These are phyloP conservation scores for Cygnus atratus DNA, from an alignment of 2,113 vertebrate species.

Conservation along the genomic window DNA sequence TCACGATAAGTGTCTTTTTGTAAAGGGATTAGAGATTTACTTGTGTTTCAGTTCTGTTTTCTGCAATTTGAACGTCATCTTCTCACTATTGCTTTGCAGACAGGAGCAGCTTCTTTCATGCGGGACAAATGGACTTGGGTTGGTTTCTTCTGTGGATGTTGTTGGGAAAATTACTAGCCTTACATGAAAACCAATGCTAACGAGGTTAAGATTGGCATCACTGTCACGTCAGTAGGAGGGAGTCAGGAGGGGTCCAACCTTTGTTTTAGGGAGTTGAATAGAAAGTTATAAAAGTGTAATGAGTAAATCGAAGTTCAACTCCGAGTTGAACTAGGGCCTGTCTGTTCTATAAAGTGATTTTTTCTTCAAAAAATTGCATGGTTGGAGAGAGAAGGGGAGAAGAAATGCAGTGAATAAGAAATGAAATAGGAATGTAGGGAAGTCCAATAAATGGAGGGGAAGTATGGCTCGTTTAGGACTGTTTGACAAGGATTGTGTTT, in stretches of 20 bases:
- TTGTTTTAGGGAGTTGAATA: neutral
- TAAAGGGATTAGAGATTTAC: neutral
- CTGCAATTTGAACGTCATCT: neutral
- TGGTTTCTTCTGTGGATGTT: neutral
- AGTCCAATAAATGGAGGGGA: neutral
- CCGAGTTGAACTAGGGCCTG: neutral
- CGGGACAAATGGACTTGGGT: neutral
- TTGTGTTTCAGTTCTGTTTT: neutral
- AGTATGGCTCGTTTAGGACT: neutral
- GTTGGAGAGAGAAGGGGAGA: neutral
- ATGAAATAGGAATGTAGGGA: neutral
- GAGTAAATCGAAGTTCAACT: neutral
- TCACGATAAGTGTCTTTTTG: neutral
- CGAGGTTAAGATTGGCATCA: neutral
- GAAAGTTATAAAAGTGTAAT: neutral
- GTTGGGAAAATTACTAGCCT: neutral
- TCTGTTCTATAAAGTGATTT: neutral
- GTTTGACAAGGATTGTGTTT: neutral
- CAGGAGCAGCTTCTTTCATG: neutral
- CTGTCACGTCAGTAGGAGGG: neutral
- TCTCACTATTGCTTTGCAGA: neutral
- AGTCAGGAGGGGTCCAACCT: neutral
- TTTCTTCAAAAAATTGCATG: neutral
- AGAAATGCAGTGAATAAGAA: neutral
- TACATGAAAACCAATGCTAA: neutral